Base-by-base conservation (phyloP, 1,140 invertebrate genomes). In the Drosophila athabasca region DNA sequence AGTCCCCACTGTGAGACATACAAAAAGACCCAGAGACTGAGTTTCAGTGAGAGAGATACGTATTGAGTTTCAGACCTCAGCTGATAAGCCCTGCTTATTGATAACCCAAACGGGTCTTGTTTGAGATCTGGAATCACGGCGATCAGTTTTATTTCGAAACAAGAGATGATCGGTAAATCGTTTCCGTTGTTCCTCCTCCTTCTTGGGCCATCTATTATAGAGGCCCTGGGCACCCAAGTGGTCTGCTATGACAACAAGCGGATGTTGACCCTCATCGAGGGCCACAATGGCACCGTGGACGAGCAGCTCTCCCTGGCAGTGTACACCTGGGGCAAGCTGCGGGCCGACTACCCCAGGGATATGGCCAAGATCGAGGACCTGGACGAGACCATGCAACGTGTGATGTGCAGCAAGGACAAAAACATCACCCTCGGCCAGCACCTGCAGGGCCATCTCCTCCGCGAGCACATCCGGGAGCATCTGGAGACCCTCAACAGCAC, bases 311-410 rank as follows among this genome's bases (percentile, higher is more conserved):
- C 24, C 2, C 31, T 76, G 44, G 54, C 43, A 7, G n/a, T 31
- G 3, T 17, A 29, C 50, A 76, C 73, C 43, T 76, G 73, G 73
- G 73, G 73, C 9, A 76, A 76, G 6, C 45, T 76, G 11, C 48
- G 31, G 5, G 71, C 51, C 17, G 73, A 76, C 29, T 76, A 55
- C 7, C 44, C 71, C 0, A 26, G 24, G 6, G 73, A 76, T 43
- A 57, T 55, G 39, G 41, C 19, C 24, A 76, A 76, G 44, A 75
- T 75, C 11, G 62, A 52, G 3, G 45, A 46, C 13, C 44, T 76
- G 8, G 9, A 48, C 6, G 62, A 67, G 4, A 67, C 73, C 0
- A n/a, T 76, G 22, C 26, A 24, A 2, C 62, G 22, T 6, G 39
- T 76, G 9, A 24, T 76, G 35, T 75, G 73, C 17, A 51, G 43